Evolutionary conservation across 2,113 vertebrate species (phyloP).

Genomic region (Melospiza georgiana): DNA sequence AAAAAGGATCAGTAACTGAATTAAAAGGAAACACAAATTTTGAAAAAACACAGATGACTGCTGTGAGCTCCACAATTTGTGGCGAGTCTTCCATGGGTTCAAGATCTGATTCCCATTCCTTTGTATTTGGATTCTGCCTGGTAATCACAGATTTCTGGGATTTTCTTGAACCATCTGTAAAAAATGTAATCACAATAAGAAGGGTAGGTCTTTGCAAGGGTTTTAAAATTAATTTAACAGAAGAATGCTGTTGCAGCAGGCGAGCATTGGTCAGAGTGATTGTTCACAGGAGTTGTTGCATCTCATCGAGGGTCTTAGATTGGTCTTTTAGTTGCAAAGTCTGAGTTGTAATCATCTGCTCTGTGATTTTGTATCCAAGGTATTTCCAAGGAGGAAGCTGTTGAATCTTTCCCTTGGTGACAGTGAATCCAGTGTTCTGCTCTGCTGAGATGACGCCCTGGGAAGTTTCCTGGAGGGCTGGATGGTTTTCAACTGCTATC

Average conservation of each 20-base stretch:
- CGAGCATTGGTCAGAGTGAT: background rate
- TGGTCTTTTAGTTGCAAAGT: background rate
- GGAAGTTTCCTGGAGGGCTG: background rate
- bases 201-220: background rate
- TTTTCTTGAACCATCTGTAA: background rate
- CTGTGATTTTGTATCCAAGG: background rate
- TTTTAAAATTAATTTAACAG: background rate
- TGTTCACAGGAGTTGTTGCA: background rate
- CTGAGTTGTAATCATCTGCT: background rate
- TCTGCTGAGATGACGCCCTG: background rate
- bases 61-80: background rate
- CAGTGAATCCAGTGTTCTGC: background rate
- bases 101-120: background rate
- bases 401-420: background rate
- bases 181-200: background rate
- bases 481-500: background rate
- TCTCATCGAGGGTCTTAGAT: background rate
- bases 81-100: background rate
- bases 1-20: background rate
- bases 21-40: background rate
- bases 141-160: background rate
- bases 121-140: background rate
- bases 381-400: background rate
- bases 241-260: background rate
- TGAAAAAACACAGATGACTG: background rate